Percentiles rank a stretch among this genome's conserved stretches.
Evolutionary conservation across 2,797 vertebrate genomes (phyloP).

Genomic region (Podarcis lilfordi): DNA sequence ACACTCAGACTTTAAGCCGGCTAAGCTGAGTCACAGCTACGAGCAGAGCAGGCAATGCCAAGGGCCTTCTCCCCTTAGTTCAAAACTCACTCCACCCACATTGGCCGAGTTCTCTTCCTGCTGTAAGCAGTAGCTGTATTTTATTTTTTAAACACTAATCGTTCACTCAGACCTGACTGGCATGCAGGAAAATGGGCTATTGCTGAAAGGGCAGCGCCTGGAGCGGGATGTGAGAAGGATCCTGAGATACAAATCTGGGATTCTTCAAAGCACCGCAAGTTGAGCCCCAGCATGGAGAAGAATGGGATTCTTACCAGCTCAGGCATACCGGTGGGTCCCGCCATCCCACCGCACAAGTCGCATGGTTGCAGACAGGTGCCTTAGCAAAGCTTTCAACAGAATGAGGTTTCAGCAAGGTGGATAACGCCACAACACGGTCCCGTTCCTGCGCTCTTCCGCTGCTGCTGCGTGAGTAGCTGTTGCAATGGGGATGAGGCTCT

Average conservation of each 20-base stretch:
- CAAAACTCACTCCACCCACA: background rate
- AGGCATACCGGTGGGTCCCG: background rate
- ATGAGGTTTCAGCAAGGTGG: background rate
- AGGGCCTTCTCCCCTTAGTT: background rate
- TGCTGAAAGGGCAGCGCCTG: background rate
- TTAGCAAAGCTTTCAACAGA: background rate
- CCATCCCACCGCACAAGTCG: background rate
- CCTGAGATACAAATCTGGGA: background rate
- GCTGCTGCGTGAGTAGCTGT: slow-evolving; percentile 41
- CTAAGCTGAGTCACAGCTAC: background rate
- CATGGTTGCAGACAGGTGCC: background rate
- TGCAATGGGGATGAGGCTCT: slow-evolving; percentile 60
- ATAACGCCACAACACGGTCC: background rate
- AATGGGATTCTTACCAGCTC: background rate
- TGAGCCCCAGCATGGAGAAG: background rate
- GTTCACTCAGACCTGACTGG: no score
- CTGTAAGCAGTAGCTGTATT: background rate
- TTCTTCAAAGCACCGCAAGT: background rate
- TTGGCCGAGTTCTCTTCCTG: background rate
- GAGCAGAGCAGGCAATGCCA: no score
- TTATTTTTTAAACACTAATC: background rate
- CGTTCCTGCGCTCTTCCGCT: background rate
- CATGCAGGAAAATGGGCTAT: slow-evolving; percentile 3
- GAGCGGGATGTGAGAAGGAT: background rate
- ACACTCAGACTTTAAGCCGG: background rate